Evolutionary conservation across 2,888 invertebrate species (phyloP), one percentile per base, ranked within the genome.

Genomic region (Drosophila birchii): DNA sequence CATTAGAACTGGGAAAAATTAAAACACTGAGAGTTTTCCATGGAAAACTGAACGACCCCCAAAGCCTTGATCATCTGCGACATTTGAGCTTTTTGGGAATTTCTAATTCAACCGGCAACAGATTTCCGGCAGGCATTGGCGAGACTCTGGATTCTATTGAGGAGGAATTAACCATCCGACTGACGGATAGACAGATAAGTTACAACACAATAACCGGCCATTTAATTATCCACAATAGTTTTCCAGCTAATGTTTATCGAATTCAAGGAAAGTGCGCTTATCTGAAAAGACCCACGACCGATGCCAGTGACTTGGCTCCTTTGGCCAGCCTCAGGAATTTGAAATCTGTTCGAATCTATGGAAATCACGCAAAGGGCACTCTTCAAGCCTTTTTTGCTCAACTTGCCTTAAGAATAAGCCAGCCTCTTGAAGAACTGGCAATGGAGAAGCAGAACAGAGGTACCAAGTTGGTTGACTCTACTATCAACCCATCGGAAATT

Each of bases 301-400:
- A 23, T 16, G 29, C 32, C 54, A 34, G 32, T 5, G 61, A 61
- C n/a, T 55, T 61, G 4, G 18, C 18, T 8, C 54, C 55, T 3
- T 23, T 61, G 32, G 55, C 43, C n/a, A 54, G 12, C 11, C 20
- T 61, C 6, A 41, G 23, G 8, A 18, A 43, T 16, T 43, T 61
- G 2, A 61, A n/a, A n/a, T 54, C 61, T 8, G 55, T 61, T 7
- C 6, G 26, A 23, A 16, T 61, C 5, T 26, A 8, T 11, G 61
- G 18, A 26, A 23, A n/a, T 14, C n/a, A 54, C 14, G 18, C 7
- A 26, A 26, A n/a, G 14, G 55, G 34, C 14, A 36, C 43, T 7
- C 55, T 55, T n/a, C 34, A 26, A 5, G 11, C 34, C 9, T 55
- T 61, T 18, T 44, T 61, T 1, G 18, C 18, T 12, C 43, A 55